Base-by-base conservation (phyloP, 2,888 invertebrate genomes). In the Amphimallon solstitiale region DNA sequence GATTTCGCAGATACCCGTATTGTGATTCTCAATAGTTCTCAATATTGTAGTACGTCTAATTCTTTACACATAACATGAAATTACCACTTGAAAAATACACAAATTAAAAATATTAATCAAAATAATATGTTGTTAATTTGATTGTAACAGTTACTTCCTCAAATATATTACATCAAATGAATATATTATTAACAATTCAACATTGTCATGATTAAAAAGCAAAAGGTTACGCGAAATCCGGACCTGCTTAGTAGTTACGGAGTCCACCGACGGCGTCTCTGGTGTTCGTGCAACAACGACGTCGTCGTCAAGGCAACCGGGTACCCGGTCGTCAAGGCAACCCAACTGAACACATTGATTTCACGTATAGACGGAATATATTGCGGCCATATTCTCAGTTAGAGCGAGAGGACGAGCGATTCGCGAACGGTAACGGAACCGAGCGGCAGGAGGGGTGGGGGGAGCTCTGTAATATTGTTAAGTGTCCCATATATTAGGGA, bases 361-460 rank as follows among this genome's bases (percentile, higher is more conserved):
- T 82, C 81, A 80, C 76, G 76, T 77, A 77, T 81, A 82, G 82
- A 82, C 81, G 79, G 76, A 80, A 82, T 82, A 81, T 82, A 81
- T 81, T 79, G 81, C 81, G 67, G 78, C 77, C 76, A 76, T 77
- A 77, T 77, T 76, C 75, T 68, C 43, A 21, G 71, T 66, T 70
- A 71, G 68, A 70, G 62, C 62, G 66, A 65, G 59, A 60, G 67
- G 61, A 64, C 65, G 65, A 65, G 67, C 51, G 34, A 51, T 51
- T 35, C 35, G 51, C 35, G 51, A 51, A 29, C 29, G 29, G 48
- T 54, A 48, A 49, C 17, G 29, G 48, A 56, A 48, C 40, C 17
- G 49, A 48, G 40, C 29, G 52, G 38, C 38, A 65, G 56, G 60
- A 19, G 62, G 29, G 29, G 69, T 48, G 68, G 69, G 60, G 64